phyloP scores from a whole-genome alignment of 1,140 invertebrate genomes.

The Ctenoplectra terminalis region DNA sequence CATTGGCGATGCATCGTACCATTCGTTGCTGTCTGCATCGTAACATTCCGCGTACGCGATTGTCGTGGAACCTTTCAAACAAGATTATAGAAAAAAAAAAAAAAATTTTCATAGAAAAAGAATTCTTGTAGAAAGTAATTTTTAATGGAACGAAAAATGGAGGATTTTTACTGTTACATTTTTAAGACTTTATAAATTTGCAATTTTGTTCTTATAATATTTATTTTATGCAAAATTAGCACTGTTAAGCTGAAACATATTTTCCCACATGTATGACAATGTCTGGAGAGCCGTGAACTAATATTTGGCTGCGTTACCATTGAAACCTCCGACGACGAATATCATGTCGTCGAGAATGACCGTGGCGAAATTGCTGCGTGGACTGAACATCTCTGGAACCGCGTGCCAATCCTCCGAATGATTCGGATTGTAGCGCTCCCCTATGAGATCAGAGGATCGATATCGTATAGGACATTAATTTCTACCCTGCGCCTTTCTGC shows the following conservation, averaged over 20 bases:
- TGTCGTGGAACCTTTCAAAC: constrained; percentile 82
- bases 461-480: constrained; percentile 35
- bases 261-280: not conserved
- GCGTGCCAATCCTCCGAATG: constrained; percentile 84
- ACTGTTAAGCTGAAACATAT: no score
- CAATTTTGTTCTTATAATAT: no score
- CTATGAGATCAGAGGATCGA: constrained; percentile 76
- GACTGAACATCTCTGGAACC: constrained; percentile 91
- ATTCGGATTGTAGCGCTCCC: constrained; percentile 88
- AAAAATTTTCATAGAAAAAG: no score
- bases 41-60: constrained; percentile 89
- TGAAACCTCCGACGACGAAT: constrained; percentile 92
- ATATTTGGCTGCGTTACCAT: constrained; percentile 82
- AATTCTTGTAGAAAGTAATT: no score
- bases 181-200: no score
- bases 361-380: constrained; percentile 92
- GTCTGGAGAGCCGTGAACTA: not conserved
- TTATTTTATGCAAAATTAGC: no score
- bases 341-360: constrained; percentile 92
- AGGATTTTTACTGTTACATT: no score
- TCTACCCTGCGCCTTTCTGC: constrained; percentile 20
- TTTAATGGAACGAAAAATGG: no score
- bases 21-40: constrained; percentile 86
- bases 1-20: constrained; percentile 88
- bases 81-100: no score